A percentile compares a stretch with the other conserved stretches of the same genome.
Evolutionary conservation across 2,113 vertebrate species (phyloP).

Genomic region (Brachionichthys hirsutus): DNA sequence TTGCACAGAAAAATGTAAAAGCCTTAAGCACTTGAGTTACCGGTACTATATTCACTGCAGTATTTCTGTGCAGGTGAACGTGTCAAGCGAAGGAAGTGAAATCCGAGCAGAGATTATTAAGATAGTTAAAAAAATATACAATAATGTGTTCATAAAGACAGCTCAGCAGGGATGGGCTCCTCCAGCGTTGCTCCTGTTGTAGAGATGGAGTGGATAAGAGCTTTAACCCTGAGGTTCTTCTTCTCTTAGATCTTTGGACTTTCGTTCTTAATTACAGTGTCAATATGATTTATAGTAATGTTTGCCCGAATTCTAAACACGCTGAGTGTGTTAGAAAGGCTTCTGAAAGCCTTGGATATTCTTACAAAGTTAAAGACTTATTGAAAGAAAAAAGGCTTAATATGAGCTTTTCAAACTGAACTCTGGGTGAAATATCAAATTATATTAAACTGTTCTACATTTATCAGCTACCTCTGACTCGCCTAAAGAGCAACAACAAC

Average conservation of each 20-base stretch:
- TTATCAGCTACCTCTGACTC: constrained; percentile 8
- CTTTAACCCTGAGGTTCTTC: constrained; percentile 28
- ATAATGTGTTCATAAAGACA: constrained; percentile 29
- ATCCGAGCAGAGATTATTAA: neutral
- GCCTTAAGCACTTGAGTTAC: constrained; percentile 7
- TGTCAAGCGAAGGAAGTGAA: no score
- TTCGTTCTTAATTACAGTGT: constrained; percentile 60
- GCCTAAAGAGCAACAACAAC: neutral
- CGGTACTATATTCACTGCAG: neutral
- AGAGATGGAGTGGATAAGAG: constrained; percentile 34
- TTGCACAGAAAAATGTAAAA: constrained; percentile 6
- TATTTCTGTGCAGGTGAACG: neutral
- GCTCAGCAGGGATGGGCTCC: constrained; percentile 21
- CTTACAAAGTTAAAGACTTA: neutral
- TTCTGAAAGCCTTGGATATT: constrained; percentile 7
- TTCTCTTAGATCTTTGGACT: constrained; percentile 11
- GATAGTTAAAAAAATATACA: constrained; percentile 1
- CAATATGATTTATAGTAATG: constrained; percentile 56
- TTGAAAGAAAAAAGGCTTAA: no score
- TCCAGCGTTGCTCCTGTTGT: constrained; percentile 49
- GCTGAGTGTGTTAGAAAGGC: neutral
- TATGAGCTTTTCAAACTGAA: neutral
- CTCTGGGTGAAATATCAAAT: neutral
- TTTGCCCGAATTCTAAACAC: constrained; percentile 5
- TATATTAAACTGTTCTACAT: neutral